Evolutionary conservation across 2,888 invertebrate genomes (phyloP).

Genomic region (Gortyna flavago): DNA sequence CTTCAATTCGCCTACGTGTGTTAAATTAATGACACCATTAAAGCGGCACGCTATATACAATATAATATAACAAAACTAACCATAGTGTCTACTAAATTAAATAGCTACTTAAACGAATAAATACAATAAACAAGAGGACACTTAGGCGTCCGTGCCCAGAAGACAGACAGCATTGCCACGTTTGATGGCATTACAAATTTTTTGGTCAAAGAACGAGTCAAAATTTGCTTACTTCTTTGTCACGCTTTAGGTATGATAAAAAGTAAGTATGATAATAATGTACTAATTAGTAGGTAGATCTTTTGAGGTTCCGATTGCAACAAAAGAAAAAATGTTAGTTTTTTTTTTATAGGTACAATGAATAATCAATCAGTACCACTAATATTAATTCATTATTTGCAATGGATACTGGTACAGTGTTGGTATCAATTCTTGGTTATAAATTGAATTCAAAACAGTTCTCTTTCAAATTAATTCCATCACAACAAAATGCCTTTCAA

Average conservation of each 20-base stretch:
- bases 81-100: not conserved
- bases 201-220: too few relatives aligned
- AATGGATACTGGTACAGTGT: too few relatives aligned
- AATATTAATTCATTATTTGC: too few relatives aligned
- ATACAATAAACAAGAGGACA: not conserved
- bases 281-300: too few relatives aligned
- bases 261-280: not conserved
- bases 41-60: not conserved
- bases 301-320: not conserved
- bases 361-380: not conserved
- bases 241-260: not conserved
- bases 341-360: not conserved
- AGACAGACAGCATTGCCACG: too few relatives aligned
- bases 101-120: not conserved
- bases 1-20: not conserved
- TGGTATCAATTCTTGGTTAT: not conserved
- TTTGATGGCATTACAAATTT: not conserved
- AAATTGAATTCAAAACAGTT: not conserved
- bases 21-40: not conserved
- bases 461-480: not conserved
- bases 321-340: too few relatives aligned
- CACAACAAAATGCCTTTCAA: not conserved
- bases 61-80: not conserved
- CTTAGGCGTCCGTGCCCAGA: not conserved
- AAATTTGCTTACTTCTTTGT: not conserved